Evolutionary conservation across 2,113 vertebrate genomes (phyloP).

Genomic region (Carassius auratus): DNA sequence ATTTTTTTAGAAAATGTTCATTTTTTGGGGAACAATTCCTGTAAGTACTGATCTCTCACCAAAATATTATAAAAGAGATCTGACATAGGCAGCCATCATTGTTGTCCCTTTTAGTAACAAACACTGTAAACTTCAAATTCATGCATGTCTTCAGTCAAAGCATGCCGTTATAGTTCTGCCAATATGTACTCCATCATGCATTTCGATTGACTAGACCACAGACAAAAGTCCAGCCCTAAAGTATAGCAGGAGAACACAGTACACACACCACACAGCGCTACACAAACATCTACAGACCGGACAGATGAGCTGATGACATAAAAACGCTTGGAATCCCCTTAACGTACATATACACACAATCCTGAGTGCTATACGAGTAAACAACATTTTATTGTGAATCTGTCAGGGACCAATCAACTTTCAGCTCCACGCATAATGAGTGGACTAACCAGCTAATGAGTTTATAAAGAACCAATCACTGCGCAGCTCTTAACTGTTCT

Average conservation of each 20-base stretch:
- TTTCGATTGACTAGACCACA: slow-evolving; percentile 46
- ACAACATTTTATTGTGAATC: slow-evolving; percentile 32
- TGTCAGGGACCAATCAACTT: slow-evolving; percentile 6
- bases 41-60: neutral
- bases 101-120: slow-evolving; percentile 49
- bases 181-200: slow-evolving; percentile 61
- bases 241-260: slow-evolving; percentile 15
- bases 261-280: slow-evolving; percentile 33
- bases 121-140: slow-evolving; percentile 54
- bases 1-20: neutral
- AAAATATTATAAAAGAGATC: neutral
- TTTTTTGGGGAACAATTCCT: neutral
- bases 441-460: neutral
- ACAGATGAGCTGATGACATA: slow-evolving; percentile 31
- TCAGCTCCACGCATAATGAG: neutral
- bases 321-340: slow-evolving; percentile 29
- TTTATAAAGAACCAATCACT: neutral
- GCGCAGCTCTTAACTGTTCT: neutral
- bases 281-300: slow-evolving; percentile 47
- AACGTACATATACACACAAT: slow-evolving; percentile 17
- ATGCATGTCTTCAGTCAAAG: slow-evolving; percentile 56
- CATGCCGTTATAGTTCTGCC: slow-evolving; percentile 60
- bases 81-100: neutral
- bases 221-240: slow-evolving; percentile 31
- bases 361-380: slow-evolving; percentile 36